phyloP scores from a whole-genome alignment of 2,113 vertebrate genomes.

The Onychorhynchus coronatus region DNA sequence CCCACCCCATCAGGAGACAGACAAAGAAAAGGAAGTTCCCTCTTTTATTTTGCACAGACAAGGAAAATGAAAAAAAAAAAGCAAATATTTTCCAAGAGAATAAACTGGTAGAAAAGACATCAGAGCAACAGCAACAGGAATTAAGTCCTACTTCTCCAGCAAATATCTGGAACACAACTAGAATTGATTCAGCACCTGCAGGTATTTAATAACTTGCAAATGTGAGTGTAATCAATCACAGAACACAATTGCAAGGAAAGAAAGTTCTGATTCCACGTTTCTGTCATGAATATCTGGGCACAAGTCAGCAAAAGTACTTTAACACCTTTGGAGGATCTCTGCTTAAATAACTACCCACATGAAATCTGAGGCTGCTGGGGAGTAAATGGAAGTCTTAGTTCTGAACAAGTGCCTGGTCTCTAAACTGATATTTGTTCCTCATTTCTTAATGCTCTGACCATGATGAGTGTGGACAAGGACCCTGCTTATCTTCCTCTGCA shows the following conservation, averaged over 20 bases:
- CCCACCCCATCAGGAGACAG: background rate
- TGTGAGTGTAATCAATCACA: background rate
- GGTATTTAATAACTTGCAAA: background rate
- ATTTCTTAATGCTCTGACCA: background rate
- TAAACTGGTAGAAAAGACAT: background rate
- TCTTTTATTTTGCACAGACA: background rate
- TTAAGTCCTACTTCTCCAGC: background rate
- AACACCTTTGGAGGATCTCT: background rate
- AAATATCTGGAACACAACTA: background rate
- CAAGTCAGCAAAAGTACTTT: background rate
- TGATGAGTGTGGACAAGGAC: background rate
- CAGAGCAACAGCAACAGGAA: background rate
- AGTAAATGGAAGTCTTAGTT: background rate
- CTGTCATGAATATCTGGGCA: background rate
- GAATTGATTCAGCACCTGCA: background rate
- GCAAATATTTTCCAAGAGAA: background rate
- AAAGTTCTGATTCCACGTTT: background rate
- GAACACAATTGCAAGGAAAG: background rate
- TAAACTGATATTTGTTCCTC: background rate
- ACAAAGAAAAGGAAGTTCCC: rapidly evolving
- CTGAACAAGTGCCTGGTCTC: background rate
- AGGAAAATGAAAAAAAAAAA: background rate
- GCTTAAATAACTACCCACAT: background rate
- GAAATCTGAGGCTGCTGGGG: background rate
- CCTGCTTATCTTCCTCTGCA: background rate